These are phyloP conservation scores for Epinephelus fuscoguttatus DNA, from an alignment of 2,113 vertebrate genomes.

Conservation along the genomic window DNA sequence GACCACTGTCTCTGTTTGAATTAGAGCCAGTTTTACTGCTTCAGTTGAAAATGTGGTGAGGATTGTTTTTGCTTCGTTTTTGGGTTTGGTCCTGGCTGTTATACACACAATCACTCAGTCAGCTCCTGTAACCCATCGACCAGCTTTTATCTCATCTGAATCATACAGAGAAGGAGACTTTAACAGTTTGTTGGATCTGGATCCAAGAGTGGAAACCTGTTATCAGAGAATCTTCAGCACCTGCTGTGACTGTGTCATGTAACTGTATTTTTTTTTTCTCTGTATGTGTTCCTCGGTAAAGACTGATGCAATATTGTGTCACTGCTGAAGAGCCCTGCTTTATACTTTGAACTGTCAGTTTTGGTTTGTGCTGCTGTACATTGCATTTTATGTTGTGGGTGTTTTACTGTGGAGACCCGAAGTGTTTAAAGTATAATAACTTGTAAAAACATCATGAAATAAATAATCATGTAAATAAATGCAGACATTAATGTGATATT, in stretches of 20 bases:
- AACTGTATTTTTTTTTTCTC: slow-evolving; percentile 5
- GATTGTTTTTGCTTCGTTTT: slow-evolving; percentile 42
- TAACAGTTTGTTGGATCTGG: slow-evolving; percentile 10
- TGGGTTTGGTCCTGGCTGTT: slow-evolving; percentile 59
- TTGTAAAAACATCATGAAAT: not conserved
- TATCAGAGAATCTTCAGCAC: not conserved
- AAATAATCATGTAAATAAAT: not conserved
- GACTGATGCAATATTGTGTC: not conserved
- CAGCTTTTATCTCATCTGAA: slow-evolving; percentile 26
- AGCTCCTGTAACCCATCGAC: slow-evolving; percentile 19
- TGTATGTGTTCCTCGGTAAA: not conserved
- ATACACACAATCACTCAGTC: slow-evolving; percentile 32
- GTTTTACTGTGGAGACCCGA: slow-evolving; percentile 2
- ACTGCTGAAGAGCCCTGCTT: not conserved
- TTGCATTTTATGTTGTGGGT: slow-evolving; percentile 14
- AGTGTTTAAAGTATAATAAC: slow-evolving; percentile 3
- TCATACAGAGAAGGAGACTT: not conserved
- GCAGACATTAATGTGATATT: no score
- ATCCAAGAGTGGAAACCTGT: not conserved
- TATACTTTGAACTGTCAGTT: not conserved
- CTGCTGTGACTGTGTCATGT: slow-evolving; percentile 9
- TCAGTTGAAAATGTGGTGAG: slow-evolving; percentile 20
- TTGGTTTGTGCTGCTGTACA: not conserved
- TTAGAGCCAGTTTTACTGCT: slow-evolving; percentile 36
- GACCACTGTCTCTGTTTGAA: slow-evolving; percentile 38